Conservation (phyloP, 2,113 vertebrate species). For the Vicugna pacos region DNA sequence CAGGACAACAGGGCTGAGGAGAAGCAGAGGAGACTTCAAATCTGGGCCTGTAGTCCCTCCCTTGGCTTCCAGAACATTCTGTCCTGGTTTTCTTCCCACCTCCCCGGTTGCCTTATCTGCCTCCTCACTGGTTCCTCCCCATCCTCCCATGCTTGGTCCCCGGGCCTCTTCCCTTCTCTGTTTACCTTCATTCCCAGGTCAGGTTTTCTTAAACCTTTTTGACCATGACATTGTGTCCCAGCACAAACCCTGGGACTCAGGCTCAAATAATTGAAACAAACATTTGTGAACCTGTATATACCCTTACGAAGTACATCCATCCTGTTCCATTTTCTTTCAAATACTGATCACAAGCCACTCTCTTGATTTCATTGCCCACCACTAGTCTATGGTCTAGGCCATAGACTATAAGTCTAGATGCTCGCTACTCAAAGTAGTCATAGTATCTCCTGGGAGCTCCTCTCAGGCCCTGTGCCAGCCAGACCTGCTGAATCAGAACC, state of each 20-base stretch:
- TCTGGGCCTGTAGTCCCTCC: background rate
- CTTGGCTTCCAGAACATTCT: constrained; percentile 60
- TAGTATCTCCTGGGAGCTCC: background rate
- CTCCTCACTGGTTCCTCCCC: background rate
- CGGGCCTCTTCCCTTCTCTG: background rate
- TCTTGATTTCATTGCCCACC: background rate
- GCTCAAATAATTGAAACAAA: background rate
- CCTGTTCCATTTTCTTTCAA: background rate
- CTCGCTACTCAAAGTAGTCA: background rate
- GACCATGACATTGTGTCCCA: background rate
- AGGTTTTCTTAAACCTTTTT: background rate
- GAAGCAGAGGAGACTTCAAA: background rate
- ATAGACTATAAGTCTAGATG: rapidly evolving
- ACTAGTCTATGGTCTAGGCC: rapidly evolving
- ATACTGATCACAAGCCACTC: background rate
- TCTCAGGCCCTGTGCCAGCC: background rate
- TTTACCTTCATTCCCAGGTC: constrained; percentile 2
- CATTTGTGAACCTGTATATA: background rate
- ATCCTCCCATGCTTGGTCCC: background rate
- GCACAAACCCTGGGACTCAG: background rate
- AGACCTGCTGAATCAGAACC: background rate
- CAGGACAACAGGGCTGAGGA: background rate
- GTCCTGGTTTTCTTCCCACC: background rate
- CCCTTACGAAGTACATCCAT: rapidly evolving
- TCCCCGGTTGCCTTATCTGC: background rate